Base-by-base conservation (phyloP, 2,888 invertebrate genomes). In the Agrotis puta region DNA sequence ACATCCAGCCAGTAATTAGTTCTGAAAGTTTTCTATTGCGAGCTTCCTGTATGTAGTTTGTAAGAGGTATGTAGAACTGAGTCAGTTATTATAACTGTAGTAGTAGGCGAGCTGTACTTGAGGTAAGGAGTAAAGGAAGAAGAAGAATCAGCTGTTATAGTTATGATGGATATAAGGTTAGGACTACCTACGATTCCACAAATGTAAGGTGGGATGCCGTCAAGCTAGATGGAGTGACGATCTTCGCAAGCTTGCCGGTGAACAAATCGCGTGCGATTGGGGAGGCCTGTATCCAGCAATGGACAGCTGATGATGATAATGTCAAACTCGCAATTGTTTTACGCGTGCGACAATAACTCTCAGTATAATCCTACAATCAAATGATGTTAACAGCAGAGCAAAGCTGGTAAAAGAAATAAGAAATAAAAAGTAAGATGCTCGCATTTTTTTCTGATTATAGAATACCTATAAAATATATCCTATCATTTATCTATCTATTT, bases 1-100 rank as follows among this genome's bases (percentile, higher is more conserved):
- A 51, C 43, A 39, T 59, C 47, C 48, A 43, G 54, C 9, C 14
- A 11, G 11, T 76, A 61, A 74, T 76, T 59, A 64, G 24, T 64
- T 64, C 14, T 5, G 48, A 56, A 64, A 75, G 20, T 54, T 74
- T 48, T 53, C 5, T 47, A 48, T 53, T 50, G 22, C 50, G 27
- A 13, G 45, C 24, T 59, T 16, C 18, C 39, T 57, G 18, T 24
- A 14, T n/a, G n/a, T n/a, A 50, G 45, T 45, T 77, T 18, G 56
- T 18, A 39, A 24, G n/a, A 63, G 9, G 27, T n/a, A 9, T 27
- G 22, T 48, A 1, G 22, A 51, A 24, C 14, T 33, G 16, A 7
- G 51, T 16, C 16, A 33, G 5, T n/a, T 70, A 33, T 13, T 2
- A 22, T 9, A 1, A 18, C 16, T 6, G n/a, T 45, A 22, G n/a